Conservation (phyloP, 2,888 invertebrate genomes). For the Trissolcus brochymenae region DNA sequence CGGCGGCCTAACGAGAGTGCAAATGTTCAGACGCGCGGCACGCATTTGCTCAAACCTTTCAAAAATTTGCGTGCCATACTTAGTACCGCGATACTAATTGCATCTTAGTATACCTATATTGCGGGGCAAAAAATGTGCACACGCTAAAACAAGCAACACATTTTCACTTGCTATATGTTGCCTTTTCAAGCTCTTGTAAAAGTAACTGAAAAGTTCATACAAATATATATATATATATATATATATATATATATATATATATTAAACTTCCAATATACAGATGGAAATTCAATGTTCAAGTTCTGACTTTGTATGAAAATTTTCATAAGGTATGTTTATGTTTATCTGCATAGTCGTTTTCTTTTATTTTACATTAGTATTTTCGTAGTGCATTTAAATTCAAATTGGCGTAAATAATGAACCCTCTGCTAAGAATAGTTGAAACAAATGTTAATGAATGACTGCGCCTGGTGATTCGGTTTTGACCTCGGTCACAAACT, state of each 20-base stretch:
- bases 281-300: no score
- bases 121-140: constrained; percentile 11
- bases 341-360: no score
- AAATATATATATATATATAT: no score
- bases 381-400: not conserved
- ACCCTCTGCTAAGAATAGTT: constrained; percentile 29
- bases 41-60: constrained; percentile 63
- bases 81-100: constrained; percentile 68
- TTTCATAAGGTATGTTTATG: no score
- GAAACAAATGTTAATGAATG: constrained; percentile 32
- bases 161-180: no score
- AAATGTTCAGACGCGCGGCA: constrained; percentile 61
- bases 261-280: no score
- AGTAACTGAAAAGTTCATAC: no score
- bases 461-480: constrained; percentile 14
- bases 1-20: constrained; percentile 66
- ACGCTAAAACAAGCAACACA: constrained; percentile 19
- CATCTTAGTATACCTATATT: not conserved
- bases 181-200: no score
- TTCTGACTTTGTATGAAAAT: no score
- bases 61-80: constrained; percentile 64
- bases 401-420: constrained; percentile 22
- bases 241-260: no score
- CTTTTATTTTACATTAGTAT: no score
- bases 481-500: constrained; percentile 25